Evolutionary conservation across 1,140 invertebrate genomes (phyloP).

Genomic region (Hyles vespertilio): DNA sequence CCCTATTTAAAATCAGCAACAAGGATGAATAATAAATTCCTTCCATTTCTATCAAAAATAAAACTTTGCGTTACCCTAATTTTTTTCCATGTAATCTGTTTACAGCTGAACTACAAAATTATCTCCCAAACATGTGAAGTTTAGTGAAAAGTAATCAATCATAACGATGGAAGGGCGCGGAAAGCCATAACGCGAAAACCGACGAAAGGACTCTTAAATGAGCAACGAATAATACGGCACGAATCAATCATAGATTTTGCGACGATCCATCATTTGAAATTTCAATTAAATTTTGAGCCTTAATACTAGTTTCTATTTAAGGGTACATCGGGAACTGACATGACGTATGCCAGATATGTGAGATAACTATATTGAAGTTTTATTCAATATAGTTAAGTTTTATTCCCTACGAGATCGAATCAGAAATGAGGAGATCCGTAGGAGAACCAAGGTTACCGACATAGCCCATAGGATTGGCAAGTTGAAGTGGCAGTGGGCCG

Average conservation of each 20-base stretch:
- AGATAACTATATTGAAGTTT: no score
- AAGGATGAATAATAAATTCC: no score
- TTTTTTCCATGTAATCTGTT: constrained; percentile 72
- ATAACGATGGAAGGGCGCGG: constrained; percentile 53
- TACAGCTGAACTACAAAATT: constrained; percentile 74
- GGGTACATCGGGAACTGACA: no score
- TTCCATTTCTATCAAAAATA: not conserved
- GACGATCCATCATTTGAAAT: constrained; percentile 69
- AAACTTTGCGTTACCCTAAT: constrained; percentile 52
- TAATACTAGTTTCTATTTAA: not conserved
- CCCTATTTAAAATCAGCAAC: no score
- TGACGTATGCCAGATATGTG: no score
- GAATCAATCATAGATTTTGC: constrained; percentile 73
- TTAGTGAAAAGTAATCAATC: constrained; percentile 66
- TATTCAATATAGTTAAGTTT: no score
- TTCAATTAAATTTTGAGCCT: constrained; percentile 54
- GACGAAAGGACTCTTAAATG: constrained; percentile 59
- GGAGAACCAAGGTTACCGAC: no score
- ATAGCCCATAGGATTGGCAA: no score
- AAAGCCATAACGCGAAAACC: constrained; percentile 60
- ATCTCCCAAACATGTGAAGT: constrained; percentile 73
- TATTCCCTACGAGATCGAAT: no score
- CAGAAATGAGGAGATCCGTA: no score
- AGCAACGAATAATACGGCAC: constrained; percentile 67
- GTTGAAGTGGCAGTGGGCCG: no score